phyloP scores from a whole-genome alignment of 2,113 vertebrate genomes.

The Colistium nudipinnis region DNA sequence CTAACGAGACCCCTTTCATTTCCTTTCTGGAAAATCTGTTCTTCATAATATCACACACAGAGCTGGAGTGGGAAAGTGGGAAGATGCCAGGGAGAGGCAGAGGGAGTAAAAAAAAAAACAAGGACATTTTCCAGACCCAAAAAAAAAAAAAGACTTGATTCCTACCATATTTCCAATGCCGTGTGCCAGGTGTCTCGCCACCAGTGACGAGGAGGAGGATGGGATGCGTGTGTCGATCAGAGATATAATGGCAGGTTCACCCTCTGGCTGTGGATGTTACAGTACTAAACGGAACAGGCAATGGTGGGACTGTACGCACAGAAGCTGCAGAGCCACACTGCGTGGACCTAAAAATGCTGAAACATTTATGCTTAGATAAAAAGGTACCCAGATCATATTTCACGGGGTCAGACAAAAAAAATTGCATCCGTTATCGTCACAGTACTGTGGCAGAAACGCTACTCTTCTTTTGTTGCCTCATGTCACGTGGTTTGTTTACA shows the following conservation, averaged over 20 bases:
- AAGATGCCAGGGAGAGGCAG: conserved; percentile 50
- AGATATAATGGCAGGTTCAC: conserved; percentile 57
- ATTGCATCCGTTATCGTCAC: not conserved
- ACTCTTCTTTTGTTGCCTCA: not conserved
- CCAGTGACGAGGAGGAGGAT: conserved; percentile 53
- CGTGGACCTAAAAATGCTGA: conserved; percentile 3
- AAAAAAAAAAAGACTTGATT: conserved; percentile 91
- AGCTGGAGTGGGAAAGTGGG: conserved; percentile 67
- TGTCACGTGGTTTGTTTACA: no score
- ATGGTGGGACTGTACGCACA: conserved; percentile 54
- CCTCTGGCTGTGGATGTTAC: conserved; percentile 44
- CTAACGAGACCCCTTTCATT: conserved; percentile 94
- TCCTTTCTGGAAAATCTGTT: conserved; percentile 97
- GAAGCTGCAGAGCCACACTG: conserved; percentile 45
- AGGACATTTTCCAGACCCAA: conserved; percentile 85
- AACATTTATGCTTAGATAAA: conserved; percentile 13
- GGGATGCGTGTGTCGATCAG: conserved; percentile 53
- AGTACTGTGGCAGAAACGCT: not conserved
- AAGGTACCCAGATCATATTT: not conserved
- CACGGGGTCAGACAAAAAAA: not conserved
- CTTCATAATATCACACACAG: conserved; percentile 86
- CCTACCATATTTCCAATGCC: conserved; percentile 91
- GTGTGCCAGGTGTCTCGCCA: conserved; percentile 82
- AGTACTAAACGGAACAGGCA: conserved; percentile 35
- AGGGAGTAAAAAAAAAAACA: conserved; percentile 79